phyloP scores from a whole-genome alignment of 2,888 invertebrate genomes.

The Nomada flava region DNA sequence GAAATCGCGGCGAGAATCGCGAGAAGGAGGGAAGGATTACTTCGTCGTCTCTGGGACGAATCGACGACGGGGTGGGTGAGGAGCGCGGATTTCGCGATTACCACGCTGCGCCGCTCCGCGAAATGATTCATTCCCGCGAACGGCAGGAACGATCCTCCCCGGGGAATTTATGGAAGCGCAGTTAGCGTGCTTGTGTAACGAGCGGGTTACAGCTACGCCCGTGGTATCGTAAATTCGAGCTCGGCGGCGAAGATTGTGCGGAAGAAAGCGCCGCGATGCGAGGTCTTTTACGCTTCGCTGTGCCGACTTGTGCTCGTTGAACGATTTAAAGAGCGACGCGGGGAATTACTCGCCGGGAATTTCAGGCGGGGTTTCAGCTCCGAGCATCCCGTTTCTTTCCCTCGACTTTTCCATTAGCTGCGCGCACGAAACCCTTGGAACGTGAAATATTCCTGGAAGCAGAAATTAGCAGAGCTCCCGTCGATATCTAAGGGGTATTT shows the following conservation, averaged over 20 bases:
- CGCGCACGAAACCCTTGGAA: too few species aligned
- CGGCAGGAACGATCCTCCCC: not conserved
- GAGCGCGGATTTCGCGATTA: too few species aligned
- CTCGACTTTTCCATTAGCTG: not conserved
- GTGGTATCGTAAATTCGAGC: slow-evolving; percentile 33
- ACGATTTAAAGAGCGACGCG: not conserved
- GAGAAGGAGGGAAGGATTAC: too few species aligned
- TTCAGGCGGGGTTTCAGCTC: not conserved
- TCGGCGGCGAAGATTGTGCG: not conserved
- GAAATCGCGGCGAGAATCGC: too few species aligned
- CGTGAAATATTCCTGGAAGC: too few species aligned
- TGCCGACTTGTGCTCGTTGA: not conserved
- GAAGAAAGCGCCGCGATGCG: slow-evolving; percentile 8
- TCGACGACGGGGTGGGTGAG: too few species aligned
- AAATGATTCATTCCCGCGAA: slow-evolving; percentile 30
- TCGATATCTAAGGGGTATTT: too few species aligned
- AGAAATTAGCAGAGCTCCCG: too few species aligned
- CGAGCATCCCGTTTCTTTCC: not conserved
- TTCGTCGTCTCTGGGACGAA: too few species aligned
- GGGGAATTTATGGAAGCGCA: slow-evolving; percentile 25
- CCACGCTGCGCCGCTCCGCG: not conserved
- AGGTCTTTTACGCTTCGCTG: slow-evolving; percentile 12
- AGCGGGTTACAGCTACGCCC: slow-evolving; percentile 1
- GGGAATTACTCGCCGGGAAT: slow-evolving; percentile 1
- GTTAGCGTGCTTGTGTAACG: slow-evolving; percentile 6